Evolutionary conservation across 2,113 vertebrate species (phyloP).

Genomic region (Urocitellus parryii): DNA sequence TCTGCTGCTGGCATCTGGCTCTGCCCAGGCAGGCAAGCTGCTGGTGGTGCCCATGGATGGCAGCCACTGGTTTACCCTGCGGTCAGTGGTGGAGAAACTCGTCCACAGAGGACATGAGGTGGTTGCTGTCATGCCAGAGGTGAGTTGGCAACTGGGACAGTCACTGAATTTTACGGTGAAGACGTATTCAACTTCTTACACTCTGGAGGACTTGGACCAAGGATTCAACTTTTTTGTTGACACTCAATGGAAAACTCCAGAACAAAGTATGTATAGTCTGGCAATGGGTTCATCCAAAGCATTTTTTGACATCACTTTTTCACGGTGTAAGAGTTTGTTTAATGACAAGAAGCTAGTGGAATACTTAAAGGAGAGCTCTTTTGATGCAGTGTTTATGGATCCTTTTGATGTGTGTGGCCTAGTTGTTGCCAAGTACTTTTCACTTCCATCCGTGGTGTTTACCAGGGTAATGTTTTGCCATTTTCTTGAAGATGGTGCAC

Average conservation of each 20-base stretch:
- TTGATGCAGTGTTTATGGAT: slow-evolving; percentile 83
- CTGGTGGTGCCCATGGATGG: slow-evolving; percentile 92
- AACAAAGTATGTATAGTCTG: accelerated
- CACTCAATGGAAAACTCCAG: accelerated
- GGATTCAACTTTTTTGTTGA: accelerated
- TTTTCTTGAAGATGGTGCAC: slow-evolving; percentile 21
- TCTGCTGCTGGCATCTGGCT: slow-evolving; percentile 49
- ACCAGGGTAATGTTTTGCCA: slow-evolving; percentile 67
- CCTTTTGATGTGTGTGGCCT: slow-evolving; percentile 76
- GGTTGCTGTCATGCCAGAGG: slow-evolving; percentile 88
- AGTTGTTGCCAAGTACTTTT: slow-evolving; percentile 76
- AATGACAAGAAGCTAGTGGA: slow-evolving; percentile 52
- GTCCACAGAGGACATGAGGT: slow-evolving; percentile 87
- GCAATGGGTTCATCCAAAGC: accelerated
- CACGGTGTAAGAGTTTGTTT: slow-evolving; percentile 79
- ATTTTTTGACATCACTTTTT: accelerated
- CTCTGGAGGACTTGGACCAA: slow-evolving; percentile 76
- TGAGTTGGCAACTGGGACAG: slow-evolving; percentile 77
- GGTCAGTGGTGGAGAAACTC: slow-evolving; percentile 88
- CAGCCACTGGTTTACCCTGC: slow-evolving; percentile 95
- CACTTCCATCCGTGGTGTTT: slow-evolving; percentile 76
- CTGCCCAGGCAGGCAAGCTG: slow-evolving; percentile 85
- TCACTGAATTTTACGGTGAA: slow-evolving; percentile 79
- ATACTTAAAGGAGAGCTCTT: slow-evolving; percentile 74
- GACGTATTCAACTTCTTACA: slow-evolving; percentile 83